Percentiles rank a stretch among this genome's conserved stretches.
Conservation (phyloP, 2,113 vertebrate genomes). For the Hemichromis elongatus region DNA sequence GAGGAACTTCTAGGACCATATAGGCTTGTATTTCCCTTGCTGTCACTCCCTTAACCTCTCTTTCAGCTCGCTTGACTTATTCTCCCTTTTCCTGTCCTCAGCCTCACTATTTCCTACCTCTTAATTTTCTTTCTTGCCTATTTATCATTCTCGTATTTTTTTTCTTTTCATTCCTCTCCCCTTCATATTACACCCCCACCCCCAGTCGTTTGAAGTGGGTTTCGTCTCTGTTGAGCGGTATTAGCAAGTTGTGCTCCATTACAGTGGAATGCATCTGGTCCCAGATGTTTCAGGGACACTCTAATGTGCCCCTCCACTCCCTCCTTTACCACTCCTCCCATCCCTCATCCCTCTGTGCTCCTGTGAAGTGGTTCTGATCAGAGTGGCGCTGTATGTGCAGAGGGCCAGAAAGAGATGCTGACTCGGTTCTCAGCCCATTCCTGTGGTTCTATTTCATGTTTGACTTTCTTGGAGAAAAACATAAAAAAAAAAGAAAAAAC, state of each 20-base stretch:
- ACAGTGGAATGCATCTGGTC: slow-evolving; percentile 61
- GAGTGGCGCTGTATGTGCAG: slow-evolving; percentile 51
- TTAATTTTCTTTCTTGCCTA: slow-evolving; percentile 30
- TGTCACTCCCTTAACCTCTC: slow-evolving; percentile 14
- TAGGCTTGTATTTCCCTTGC: neutral
- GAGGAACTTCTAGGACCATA: slow-evolving; percentile 38
- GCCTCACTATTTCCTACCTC: slow-evolving; percentile 41
- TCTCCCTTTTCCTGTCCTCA: neutral
- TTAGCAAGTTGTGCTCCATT: slow-evolving; percentile 65
- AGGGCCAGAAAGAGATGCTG: slow-evolving; percentile 57
- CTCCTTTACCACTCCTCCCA: slow-evolving; percentile 22
- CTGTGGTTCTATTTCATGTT: slow-evolving; percentile 74
- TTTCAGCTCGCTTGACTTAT: slow-evolving; percentile 21
- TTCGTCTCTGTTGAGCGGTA: slow-evolving; percentile 32
- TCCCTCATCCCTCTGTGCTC: slow-evolving; percentile 28
- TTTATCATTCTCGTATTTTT: slow-evolving; percentile 52
- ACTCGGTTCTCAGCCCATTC: slow-evolving; percentile 72
- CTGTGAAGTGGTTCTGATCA: slow-evolving; percentile 75
- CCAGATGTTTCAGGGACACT: slow-evolving; percentile 73
- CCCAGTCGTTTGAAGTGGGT: slow-evolving; percentile 62
- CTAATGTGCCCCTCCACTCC: slow-evolving; percentile 2
- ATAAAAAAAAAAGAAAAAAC: neutral
- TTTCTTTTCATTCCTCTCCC: slow-evolving; percentile 39
- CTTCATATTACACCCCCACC: slow-evolving; percentile 28
- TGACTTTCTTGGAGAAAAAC: slow-evolving; percentile 34